Percentiles rank a stretch among this genome's conserved stretches.
These are phyloP conservation scores for Drosophila barbarae DNA, from an alignment of 2,888 invertebrate species.

Conservation along the genomic window DNA sequence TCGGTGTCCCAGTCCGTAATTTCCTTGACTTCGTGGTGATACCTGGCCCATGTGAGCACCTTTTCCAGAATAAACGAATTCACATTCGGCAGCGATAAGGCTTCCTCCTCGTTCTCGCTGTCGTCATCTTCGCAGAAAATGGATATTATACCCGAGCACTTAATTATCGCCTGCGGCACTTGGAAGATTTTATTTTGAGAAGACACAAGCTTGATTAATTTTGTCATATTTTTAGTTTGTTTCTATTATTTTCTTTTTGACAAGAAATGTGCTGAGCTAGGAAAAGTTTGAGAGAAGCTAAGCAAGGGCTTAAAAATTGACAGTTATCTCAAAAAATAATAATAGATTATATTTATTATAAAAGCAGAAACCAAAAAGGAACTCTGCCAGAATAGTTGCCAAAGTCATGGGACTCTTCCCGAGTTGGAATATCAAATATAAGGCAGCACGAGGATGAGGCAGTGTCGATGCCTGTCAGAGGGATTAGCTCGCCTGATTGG, in stretches of 20 bases:
- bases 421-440: constrained; percentile 16
- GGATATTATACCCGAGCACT: neutral
- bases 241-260: no score
- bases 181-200: neutral
- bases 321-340: neutral
- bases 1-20: neutral
- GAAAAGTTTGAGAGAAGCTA: neutral
- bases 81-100: neutral
- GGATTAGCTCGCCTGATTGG: constrained; percentile 78
- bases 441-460: constrained; percentile 12
- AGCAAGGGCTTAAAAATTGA: no score
- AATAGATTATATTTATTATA: no score
- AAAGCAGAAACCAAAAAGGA: neutral
- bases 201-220: neutral
- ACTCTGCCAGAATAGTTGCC: neutral
- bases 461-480: constrained; percentile 41
- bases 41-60: neutral
- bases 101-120: neutral
- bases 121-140: neutral
- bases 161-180: neutral
- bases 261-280: neutral
- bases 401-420: neutral
- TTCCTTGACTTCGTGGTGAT: neutral
- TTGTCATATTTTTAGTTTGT: neutral
- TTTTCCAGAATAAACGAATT: neutral